These are phyloP conservation scores for Anableps anableps DNA, from an alignment of 2,797 vertebrate genomes.

Conservation along the genomic window DNA sequence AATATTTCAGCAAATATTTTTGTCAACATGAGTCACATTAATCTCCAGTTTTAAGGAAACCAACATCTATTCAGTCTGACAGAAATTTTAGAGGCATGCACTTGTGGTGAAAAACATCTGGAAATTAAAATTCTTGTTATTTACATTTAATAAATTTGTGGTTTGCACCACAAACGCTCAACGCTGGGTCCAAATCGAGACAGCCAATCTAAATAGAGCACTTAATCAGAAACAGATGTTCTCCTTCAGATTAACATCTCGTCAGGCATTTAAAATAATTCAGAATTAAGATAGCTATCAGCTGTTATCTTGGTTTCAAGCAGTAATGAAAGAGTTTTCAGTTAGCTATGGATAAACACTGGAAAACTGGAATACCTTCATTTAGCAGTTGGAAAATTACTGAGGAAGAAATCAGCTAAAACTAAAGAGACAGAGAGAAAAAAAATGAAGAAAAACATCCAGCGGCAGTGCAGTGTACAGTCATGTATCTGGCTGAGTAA, in stretches of 20 bases:
- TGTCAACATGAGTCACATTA: conserved; percentile 6
- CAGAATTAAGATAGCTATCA: neutral
- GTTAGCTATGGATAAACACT: conserved; percentile 3
- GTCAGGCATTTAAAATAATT: neutral
- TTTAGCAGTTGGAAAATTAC: conserved; percentile 48
- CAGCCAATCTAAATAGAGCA: neutral
- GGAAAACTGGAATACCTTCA: conserved; percentile 17
- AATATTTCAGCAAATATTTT: neutral
- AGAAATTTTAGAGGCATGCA: neutral
- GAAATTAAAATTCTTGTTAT: neutral
- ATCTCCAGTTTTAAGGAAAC: neutral
- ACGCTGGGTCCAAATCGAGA: neutral
- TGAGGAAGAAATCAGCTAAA: conserved; percentile 47
- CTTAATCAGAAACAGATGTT: conserved; percentile 28
- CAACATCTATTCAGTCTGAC: neutral
- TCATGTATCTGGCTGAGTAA: conserved; percentile 58
- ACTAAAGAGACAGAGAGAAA: conserved; percentile 22
- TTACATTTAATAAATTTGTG: neutral
- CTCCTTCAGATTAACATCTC: neutral
- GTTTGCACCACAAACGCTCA: neutral
- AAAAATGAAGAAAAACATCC: conserved; percentile 48
- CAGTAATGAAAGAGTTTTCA: neutral
- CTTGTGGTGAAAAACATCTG: conserved; percentile 6
- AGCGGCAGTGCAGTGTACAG: conserved; percentile 19
- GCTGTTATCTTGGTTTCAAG: neutral